phyloP scores from a whole-genome alignment of 2,797 vertebrate genomes.

The Columba guinea region DNA sequence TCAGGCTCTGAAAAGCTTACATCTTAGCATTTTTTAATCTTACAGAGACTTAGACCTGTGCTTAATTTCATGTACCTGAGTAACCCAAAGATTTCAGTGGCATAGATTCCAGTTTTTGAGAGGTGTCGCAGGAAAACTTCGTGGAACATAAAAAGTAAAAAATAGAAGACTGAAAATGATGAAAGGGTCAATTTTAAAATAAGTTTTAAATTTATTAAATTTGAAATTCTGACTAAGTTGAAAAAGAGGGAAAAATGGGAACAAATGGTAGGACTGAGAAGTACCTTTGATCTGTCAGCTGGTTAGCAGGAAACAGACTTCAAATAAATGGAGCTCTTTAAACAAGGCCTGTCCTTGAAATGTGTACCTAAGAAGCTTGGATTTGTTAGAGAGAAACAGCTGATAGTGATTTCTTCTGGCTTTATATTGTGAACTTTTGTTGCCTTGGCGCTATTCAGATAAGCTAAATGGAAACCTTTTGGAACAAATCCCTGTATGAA shows the following conservation, averaged over 20 bases:
- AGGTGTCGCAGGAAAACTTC: not conserved
- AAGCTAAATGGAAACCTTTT: not conserved
- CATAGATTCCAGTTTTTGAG: not conserved
- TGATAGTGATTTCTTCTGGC: conserved; percentile 53
- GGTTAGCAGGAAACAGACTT: conserved; percentile 49
- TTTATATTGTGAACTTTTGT: not conserved
- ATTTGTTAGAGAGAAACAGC: conserved; percentile 51
- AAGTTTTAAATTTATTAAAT: not conserved
- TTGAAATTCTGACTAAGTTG: not conserved
- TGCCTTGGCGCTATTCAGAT: not conserved
- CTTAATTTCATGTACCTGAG: not conserved
- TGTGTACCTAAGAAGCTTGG: conserved; percentile 40
- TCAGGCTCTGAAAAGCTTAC: not conserved
- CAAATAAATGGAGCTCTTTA: conserved; percentile 51
- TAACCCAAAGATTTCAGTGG: not conserved
- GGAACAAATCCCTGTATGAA: not conserved
- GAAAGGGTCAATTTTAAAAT: not conserved
- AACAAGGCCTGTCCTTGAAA: conserved; percentile 55
- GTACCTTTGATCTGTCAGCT: conserved; percentile 62
- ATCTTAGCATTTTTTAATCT: not conserved
- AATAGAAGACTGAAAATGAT: not conserved
- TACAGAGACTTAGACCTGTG: not conserved
- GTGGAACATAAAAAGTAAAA: not conserved
- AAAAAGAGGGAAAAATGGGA: not conserved
- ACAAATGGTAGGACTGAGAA: not conserved